Percentiles rank a stretch among this genome's conserved stretches.
These are phyloP conservation scores for Calosoma granatense DNA, from an alignment of 1,140 invertebrate genomes.

Conservation along the genomic window DNA sequence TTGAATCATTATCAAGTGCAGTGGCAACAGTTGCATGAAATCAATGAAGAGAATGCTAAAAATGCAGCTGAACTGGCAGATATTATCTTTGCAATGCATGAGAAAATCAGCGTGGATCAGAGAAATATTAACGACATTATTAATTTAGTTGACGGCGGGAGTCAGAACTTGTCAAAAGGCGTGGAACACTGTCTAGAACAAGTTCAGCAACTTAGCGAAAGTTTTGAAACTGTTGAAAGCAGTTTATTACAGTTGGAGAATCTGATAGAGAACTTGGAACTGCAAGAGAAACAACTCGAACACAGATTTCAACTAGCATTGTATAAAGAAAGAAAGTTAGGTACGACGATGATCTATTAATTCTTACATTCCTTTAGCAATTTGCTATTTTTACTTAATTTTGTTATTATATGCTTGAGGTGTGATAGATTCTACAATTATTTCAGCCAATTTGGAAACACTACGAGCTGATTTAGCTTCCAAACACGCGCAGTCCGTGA, in stretches of 20 bases:
- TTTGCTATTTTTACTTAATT: too few relatives aligned
- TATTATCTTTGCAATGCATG: slow-evolving; percentile 42
- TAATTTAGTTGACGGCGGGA: slow-evolving; percentile 36
- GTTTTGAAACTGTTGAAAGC: slow-evolving; percentile 53
- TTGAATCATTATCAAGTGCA: slow-evolving; percentile 50
- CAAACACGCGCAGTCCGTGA: slow-evolving; percentile 46
- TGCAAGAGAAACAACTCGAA: slow-evolving; percentile 48
- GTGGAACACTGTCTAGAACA: slow-evolving; percentile 47
- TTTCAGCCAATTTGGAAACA: slow-evolving; percentile 19
- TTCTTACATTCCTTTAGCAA: too few relatives aligned
- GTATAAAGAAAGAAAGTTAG: slow-evolving; percentile 54
- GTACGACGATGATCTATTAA: slow-evolving; percentile 30
- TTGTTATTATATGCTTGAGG: slow-evolving; percentile 6
- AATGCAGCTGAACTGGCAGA: slow-evolving; percentile 46
- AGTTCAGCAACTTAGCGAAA: slow-evolving; percentile 47
- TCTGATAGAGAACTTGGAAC: slow-evolving; percentile 51
- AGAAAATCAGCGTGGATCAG: slow-evolving; percentile 43
- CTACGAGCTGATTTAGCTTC: slow-evolving; percentile 41
- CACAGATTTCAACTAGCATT: slow-evolving; percentile 52
- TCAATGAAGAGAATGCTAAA: slow-evolving; percentile 50
- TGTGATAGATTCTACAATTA: slow-evolving; percentile 8
- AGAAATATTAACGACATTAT: slow-evolving; percentile 42
- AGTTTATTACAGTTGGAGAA: slow-evolving; percentile 50
- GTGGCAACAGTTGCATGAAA: slow-evolving; percentile 53
- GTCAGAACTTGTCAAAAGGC: slow-evolving; percentile 46